Base-by-base conservation (phyloP, 2,888 invertebrate species). In the Pristionchus mayeri region DNA sequence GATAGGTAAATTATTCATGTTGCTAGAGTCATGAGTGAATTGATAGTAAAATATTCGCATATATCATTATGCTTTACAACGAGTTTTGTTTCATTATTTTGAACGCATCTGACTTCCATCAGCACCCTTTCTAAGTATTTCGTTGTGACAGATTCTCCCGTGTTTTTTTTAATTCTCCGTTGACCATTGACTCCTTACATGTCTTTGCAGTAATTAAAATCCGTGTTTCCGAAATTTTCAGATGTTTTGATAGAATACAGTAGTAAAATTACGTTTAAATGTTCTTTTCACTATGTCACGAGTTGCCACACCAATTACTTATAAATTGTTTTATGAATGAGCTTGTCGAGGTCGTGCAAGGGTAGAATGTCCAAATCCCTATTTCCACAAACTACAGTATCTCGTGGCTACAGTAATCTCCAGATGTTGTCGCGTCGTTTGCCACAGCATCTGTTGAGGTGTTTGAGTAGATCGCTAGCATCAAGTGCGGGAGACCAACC, bases 41-140 rank as follows among this genome's bases (percentile, higher is more conserved):
- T 63, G n/a, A 21, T n/a, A n/a, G 27, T 27, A 27, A 75, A 67
- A 63, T 81, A 21, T 63, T 86, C 27, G 27, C 71, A 4, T 54
- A 34, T 54, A 52, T 79, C 30, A 48, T 11, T 16, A 16, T 16
- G 57, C 78, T 84, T 54, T 54, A 48, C 48, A 3, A 50, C 50
- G 52, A 78, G 44, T 78, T 76, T 84, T 27, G 24, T 48, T 85
- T 30, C 40, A 54, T 82, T 40, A n/a, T 79, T 80, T 18, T 27
- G 13, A 84, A 67, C 50, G 63, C 63, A 83, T 21, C 52, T 82
- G n/a, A 30, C 44, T 71, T 34, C 37, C 21, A 21, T 40, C 21
- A 44, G n/a, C 9, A 37, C 6, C 7, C 13, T 16, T 44, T 40
- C 37, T 71, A 71, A 71, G 71, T 71, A 71, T 71, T 71, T 6